Evolutionary conservation across 2,888 invertebrate genomes (phyloP), one percentile per base, ranked within the genome.

Genomic region (Diarsia mendica): DNA sequence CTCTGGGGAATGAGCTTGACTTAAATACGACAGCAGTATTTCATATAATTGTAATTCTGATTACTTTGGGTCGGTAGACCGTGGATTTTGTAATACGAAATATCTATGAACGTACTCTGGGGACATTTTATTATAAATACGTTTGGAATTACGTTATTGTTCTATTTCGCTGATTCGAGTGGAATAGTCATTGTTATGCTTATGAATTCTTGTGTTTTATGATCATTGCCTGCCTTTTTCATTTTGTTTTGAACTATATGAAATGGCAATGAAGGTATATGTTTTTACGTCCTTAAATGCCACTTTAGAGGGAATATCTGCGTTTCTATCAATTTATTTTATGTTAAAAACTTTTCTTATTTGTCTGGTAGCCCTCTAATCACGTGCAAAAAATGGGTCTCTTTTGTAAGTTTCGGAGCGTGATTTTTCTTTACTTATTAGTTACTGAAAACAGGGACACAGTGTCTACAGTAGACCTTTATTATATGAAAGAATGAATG

Each of bases 11-110:
- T 10, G 3, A 67, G 33, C 33, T 51, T 15, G 15, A 20, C 55
- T n/a, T 20, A 67, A 75, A 67, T 67, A 33, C 44, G n/a, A 77
- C 20, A 78, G 39, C 15, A 53, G 20, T 46, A 67, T 77, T 20
- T 66, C 44, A 33, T 49, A 2, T 77, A 75, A 46, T 77, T 77
- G 18, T 9, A 48, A 48, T 78, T 61, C 23, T 67, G 51, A 53
- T 61, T 68, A 28, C 10, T 61, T 51, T 10, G 10, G 6, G 20
- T 78, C 39, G 15, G 53, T n/a, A 61, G 70, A 78, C n/a, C 61
- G 68, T 67, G n/a, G 9, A 33, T 61, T 69, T 61, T 53, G 20
- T 53, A 28, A 61, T 23, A 46, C 11, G 15, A 39, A 67, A 60
- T 77, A 51, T 28, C 23, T 33, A 58, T 2, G 1, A 28, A 44